Percentiles rank a stretch among this genome's conserved stretches.
phyloP scores from a whole-genome alignment of 2,888 invertebrate genomes.

The Diploptera punctata region DNA sequence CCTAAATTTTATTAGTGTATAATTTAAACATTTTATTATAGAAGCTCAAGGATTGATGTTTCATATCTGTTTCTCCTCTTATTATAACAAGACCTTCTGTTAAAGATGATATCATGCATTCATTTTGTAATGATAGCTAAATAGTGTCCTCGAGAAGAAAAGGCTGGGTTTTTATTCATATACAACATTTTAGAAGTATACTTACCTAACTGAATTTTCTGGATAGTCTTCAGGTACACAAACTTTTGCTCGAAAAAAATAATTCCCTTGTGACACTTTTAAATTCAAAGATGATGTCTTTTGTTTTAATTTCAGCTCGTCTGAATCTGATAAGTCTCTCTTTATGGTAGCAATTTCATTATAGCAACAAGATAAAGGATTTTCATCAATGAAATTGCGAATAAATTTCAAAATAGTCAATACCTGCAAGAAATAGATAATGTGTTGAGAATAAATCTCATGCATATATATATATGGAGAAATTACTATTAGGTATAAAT shows the following conservation, averaged over 20 bases:
- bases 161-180: too few species aligned
- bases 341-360: constrained; percentile 71
- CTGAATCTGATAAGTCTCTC: constrained; percentile 57
- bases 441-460: too few species aligned
- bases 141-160: too few species aligned
- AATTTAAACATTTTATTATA: too few species aligned
- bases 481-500: not conserved
- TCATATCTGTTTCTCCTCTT: too few species aligned
- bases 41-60: too few species aligned
- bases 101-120: too few species aligned
- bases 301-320: constrained; percentile 71
- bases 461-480: not conserved
- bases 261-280: constrained; percentile 64
- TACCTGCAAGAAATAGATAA: constrained; percentile 57
- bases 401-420: constrained; percentile 66
- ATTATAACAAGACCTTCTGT: too few species aligned
- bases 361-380: constrained; percentile 73
- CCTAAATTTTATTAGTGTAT: too few species aligned
- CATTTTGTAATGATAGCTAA: too few species aligned
- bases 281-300: constrained; percentile 66
- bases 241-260: constrained; percentile 65
- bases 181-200: too few species aligned
- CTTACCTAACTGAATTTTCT: constrained; percentile 58
- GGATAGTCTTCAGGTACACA: constrained; percentile 72
- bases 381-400: constrained; percentile 69